A percentile compares a stretch with the other conserved stretches of the same genome.
Evolutionary conservation across 2,797 vertebrate species (phyloP).

Genomic region (Odontamblyopus rebecca): DNA sequence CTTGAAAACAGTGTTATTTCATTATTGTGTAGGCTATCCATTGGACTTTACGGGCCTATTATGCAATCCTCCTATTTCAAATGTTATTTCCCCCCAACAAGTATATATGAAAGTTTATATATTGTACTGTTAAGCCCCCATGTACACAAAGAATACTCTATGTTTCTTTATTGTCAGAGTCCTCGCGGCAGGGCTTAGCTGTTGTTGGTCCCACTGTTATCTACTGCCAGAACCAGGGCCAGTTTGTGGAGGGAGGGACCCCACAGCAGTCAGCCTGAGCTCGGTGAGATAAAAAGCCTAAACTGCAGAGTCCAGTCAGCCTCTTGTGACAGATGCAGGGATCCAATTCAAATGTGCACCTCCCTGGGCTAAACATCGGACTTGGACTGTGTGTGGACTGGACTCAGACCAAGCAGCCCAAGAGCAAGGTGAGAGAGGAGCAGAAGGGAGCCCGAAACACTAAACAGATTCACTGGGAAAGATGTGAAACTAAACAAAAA

Average conservation of each 20-base stretch:
- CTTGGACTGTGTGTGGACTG: slow-evolving; percentile 44
- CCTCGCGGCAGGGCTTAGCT: slow-evolving; percentile 35
- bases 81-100: not conserved
- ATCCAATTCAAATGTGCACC: slow-evolving; percentile 48
- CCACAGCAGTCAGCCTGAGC: slow-evolving; percentile 74
- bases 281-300: slow-evolving; percentile 73
- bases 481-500: slow-evolving; percentile 28
- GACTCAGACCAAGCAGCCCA: slow-evolving; percentile 49
- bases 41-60: no score
- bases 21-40: not conserved
- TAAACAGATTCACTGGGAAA: slow-evolving; percentile 44
- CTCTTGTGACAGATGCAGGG: slow-evolving; percentile 50
- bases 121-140: slow-evolving; percentile 11
- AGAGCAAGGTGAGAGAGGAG: slow-evolving; percentile 48
- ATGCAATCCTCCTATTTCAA: no score
- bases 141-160: slow-evolving; percentile 24
- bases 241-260: slow-evolving; percentile 64
- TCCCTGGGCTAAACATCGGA: slow-evolving; percentile 47
- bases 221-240: slow-evolving; percentile 65
- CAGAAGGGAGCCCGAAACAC: slow-evolving; percentile 32
- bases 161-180: slow-evolving; percentile 37
- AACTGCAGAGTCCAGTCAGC: slow-evolving; percentile 43
- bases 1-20: not conserved
- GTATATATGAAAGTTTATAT: not conserved
- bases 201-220: slow-evolving; percentile 69